Base-by-base conservation (phyloP, 2,113 vertebrate genomes). In the Eublepharis macularius region DNA sequence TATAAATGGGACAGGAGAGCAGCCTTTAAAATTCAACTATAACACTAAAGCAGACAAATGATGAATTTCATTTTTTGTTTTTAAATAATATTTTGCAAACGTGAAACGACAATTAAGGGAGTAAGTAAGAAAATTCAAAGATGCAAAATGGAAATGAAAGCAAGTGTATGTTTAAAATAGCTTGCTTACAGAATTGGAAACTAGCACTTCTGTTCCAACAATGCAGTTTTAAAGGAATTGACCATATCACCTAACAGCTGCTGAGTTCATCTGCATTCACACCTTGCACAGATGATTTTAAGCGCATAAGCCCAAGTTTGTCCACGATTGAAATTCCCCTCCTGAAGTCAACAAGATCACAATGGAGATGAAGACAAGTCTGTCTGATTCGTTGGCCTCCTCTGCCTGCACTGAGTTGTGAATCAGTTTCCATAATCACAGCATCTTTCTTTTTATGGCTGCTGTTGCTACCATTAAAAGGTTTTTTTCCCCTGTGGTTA, bases 401-500 rank as follows among this genome's bases (percentile, higher is more conserved):
- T 74, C 75, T 83, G 82, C 51, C 12, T 0, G 43, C 3, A 24
- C 41, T 0, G 36, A 81, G 86, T 88, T 43, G 68, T 75, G 88
- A 87, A 84, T 83, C 89, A 85, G 82, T 54, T 83, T 74, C 74
- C 54, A 74, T 83, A 6, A 4, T 86, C 86, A 89, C 88, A 88
- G 34, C 74, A 45, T 69, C 17, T 32, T 86, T 69, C 86, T 72
- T 84, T 82, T 88, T 92, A 0, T 77, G 91, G 86, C 76, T 11
- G 0, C 82, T 92, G 89, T 69, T 6, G 0, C 26, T 86, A 80
- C 92, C 84, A 89, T 83, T 88, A 81, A 2, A 86, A 90, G 73
- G 84, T 8, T 26, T 91, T 87, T 91, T 74, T 91, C 77, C 26
- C 81, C 94, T 92, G 92, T 0, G 65, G 92, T 94, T 94, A 95